Evolutionary conservation across 2,113 vertebrate genomes (phyloP).

Genomic region (Toxotes jaculatrix): DNA sequence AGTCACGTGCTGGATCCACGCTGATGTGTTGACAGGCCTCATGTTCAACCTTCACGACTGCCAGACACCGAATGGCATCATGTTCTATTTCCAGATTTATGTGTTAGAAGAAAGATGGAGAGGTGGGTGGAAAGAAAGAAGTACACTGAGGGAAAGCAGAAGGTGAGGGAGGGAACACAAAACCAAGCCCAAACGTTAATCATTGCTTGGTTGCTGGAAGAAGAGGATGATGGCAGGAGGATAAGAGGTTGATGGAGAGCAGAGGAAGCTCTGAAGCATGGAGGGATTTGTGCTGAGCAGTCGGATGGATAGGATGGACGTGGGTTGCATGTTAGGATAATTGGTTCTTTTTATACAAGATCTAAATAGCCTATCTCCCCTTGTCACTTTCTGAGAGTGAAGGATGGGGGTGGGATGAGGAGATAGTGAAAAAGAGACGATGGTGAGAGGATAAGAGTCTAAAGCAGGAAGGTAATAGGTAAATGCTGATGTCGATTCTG

Average conservation of each 20-base stretch:
- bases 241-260: constrained; percentile 62
- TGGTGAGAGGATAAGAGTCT: constrained; percentile 22
- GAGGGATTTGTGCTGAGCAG: constrained; percentile 44
- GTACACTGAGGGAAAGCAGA: constrained; percentile 16
- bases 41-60: constrained; percentile 38
- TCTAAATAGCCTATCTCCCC: constrained; percentile 53
- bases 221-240: constrained; percentile 47
- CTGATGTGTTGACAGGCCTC: constrained; percentile 12
- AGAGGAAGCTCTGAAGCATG: constrained; percentile 48
- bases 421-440: constrained; percentile 41
- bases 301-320: constrained; percentile 26
- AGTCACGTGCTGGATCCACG: too few species aligned
- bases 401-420: constrained; percentile 13
- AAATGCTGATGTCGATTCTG: constrained; percentile 4
- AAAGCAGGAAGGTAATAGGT: background rate
- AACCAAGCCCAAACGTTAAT: constrained; percentile 39
- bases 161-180: constrained; percentile 41
- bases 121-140: constrained; percentile 30
- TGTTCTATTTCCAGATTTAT: constrained; percentile 37
- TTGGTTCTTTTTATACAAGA: constrained; percentile 60
- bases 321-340: constrained; percentile 60
- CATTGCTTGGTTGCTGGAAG: constrained; percentile 30
- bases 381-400: constrained; percentile 46
- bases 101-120: constrained; percentile 15
- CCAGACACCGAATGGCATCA: constrained; percentile 24